Conservation (phyloP, 2,888 invertebrate genomes). For the Celastrina argiolus region DNA sequence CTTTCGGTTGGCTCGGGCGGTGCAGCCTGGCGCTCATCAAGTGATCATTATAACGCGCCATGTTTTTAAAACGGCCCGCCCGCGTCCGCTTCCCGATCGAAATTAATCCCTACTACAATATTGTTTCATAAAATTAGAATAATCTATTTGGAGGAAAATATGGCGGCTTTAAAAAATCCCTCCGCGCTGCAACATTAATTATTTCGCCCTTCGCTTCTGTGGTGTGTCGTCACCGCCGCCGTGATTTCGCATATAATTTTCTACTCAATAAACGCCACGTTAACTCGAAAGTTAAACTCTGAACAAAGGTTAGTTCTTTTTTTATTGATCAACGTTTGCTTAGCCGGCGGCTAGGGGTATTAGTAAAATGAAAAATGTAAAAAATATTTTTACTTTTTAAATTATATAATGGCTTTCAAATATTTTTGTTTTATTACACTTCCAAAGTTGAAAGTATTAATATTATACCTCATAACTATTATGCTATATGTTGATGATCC, state of each 20-base stretch:
- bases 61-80: conserved; percentile 73
- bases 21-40: conserved; percentile 64
- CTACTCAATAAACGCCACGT: conserved; percentile 60
- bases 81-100: conserved; percentile 59
- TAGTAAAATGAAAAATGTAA: conserved; percentile 15
- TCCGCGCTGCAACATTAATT: conserved; percentile 60
- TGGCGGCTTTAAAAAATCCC: conserved; percentile 43
- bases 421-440: neutral
- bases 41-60: conserved; percentile 72
- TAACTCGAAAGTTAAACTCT: conserved; percentile 37
- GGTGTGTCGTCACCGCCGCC: conserved; percentile 55
- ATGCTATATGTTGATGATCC: too few species aligned
- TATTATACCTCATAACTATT: neutral
- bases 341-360: conserved; percentile 9
- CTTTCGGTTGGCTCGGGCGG: conserved; percentile 39
- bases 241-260: conserved; percentile 76
- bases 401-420: neutral
- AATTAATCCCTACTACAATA: conserved; percentile 67
- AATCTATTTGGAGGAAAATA: conserved; percentile 51
- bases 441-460: neutral
- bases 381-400: neutral
- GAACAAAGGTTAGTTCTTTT: conserved; percentile 30
- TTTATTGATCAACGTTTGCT: conserved; percentile 19
- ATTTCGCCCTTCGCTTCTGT: conserved; percentile 52
- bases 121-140: conserved; percentile 57